Evolutionary conservation across 2,797 vertebrate genomes (phyloP).

Genomic region (Lithobates sylvaticus): DNA sequence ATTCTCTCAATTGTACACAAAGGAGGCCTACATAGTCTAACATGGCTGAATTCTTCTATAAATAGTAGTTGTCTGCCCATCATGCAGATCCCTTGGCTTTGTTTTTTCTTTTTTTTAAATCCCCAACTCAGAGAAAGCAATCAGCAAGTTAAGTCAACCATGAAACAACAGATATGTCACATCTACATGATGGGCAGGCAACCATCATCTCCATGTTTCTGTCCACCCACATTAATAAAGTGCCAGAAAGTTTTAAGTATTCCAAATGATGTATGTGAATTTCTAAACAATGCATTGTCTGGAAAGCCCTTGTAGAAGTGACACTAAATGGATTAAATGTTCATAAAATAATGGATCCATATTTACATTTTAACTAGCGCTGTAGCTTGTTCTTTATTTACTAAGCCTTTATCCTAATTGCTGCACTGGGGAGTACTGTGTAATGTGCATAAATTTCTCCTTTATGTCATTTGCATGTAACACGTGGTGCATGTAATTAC

Average conservation of each 20-base stretch:
- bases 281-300: not conserved
- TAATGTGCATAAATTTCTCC: conserved; percentile 4
- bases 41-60: not conserved
- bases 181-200: too few species aligned
- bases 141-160: too few species aligned
- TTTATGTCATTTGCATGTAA: conserved; percentile 49
- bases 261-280: not conserved
- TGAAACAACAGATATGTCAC: too few species aligned
- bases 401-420: conserved; percentile 34
- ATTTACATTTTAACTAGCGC: not conserved
- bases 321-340: not conserved
- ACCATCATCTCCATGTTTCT: too few species aligned
- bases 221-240: not conserved
- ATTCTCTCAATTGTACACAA: too few species aligned
- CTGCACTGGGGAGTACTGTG: conserved; percentile 14
- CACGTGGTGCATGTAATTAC: conserved; percentile 45
- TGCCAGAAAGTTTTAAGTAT: too few species aligned
- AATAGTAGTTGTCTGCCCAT: not conserved
- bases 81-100: too few species aligned
- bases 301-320: not conserved
- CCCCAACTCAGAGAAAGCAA: too few species aligned
- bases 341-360: conserved; percentile 13
- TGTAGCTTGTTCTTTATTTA: conserved; percentile 25
- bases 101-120: too few species aligned
- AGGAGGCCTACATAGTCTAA: too few species aligned